These are phyloP conservation scores for Drosophila infuscata DNA, from an alignment of 2,888 invertebrate genomes.

Conservation along the genomic window DNA sequence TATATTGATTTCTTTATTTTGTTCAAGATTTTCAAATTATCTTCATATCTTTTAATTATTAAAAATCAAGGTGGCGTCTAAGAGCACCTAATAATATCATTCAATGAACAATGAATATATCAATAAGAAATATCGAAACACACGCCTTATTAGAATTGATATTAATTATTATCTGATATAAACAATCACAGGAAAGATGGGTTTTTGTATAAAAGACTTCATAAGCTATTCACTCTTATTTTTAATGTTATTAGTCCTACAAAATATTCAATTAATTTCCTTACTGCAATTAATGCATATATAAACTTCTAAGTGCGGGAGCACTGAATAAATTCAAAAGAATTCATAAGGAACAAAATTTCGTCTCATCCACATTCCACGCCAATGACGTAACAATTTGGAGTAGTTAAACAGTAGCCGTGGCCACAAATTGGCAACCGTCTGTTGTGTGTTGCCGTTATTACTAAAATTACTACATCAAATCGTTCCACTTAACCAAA, in stretches of 20 bases:
- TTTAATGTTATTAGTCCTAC: neutral
- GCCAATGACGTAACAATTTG: slow-evolving; percentile 67
- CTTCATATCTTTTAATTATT: neutral
- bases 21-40: neutral
- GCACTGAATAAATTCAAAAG: slow-evolving; percentile 14
- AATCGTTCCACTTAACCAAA: slow-evolving; percentile 72
- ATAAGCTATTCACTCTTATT: neutral
- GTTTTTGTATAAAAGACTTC: neutral
- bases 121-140: neutral
- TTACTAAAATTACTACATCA: slow-evolving; percentile 74
- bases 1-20: neutral
- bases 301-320: slow-evolving; percentile 35
- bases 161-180: neutral
- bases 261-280: neutral
- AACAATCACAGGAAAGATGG: neutral
- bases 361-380: slow-evolving; percentile 54
- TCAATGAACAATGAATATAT: too few species aligned
- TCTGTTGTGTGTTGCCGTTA: slow-evolving; percentile 64
- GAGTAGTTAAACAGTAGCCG: slow-evolving; percentile 74
- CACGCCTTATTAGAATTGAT: neutral
- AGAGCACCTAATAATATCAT: neutral
- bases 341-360: slow-evolving; percentile 23
- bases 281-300: neutral
- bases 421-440: slow-evolving; percentile 59
- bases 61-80: neutral